Conservation (phyloP, 2,113 vertebrate species). For the Recurvirostra avosetta region DNA sequence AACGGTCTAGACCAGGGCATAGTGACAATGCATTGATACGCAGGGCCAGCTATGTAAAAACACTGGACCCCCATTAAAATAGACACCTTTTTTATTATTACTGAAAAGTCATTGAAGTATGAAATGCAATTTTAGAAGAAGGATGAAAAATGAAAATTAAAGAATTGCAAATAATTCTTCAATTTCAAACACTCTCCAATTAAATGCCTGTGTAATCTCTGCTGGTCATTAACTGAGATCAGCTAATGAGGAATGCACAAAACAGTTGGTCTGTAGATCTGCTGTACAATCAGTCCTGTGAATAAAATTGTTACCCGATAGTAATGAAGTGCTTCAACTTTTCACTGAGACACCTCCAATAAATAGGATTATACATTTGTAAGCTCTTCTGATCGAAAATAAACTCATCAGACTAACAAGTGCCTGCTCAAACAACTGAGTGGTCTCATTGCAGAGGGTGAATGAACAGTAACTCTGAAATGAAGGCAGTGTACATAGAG, state of each 20-base stretch:
- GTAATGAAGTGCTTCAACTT: background rate
- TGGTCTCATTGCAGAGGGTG: background rate
- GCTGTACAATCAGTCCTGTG: background rate
- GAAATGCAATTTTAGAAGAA: background rate
- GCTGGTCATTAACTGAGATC: background rate
- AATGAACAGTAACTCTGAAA: background rate
- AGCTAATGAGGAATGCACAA: background rate
- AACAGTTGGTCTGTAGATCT: background rate
- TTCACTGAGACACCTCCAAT: background rate
- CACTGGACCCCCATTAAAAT: background rate
- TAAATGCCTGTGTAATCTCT: background rate
- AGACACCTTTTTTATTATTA: background rate
- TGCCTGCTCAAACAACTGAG: background rate
- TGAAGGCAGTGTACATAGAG: background rate
- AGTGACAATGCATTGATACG: background rate
- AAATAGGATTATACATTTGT: background rate
- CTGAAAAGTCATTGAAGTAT: slow-evolving; percentile 29
- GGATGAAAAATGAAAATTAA: background rate
- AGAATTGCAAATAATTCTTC: background rate
- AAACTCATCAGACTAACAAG: background rate
- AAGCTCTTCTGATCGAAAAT: background rate
- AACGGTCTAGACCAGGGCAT: background rate
- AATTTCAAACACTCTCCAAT: background rate
- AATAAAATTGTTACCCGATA: background rate
- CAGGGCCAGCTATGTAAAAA: background rate